Evolutionary conservation across 2,888 invertebrate species (phyloP).

Genomic region (Pollenia angustigena): DNA sequence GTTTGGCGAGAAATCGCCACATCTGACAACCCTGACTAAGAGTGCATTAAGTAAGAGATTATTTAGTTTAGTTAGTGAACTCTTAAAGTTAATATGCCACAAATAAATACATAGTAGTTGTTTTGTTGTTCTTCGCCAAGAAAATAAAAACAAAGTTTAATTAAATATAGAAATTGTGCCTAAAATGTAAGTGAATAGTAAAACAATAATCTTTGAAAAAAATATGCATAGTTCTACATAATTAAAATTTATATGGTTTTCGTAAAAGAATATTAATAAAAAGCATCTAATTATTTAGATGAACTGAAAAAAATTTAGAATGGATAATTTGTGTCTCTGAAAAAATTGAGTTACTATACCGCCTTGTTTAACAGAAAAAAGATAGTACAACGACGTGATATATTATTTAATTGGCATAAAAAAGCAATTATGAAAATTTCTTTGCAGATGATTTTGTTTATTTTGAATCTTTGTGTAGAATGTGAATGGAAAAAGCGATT

Average conservation of each 20-base stretch:
- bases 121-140: neutral
- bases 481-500: neutral
- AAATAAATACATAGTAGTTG: neutral
- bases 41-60: conserved; percentile 2
- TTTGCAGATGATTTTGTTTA: neutral
- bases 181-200: neutral
- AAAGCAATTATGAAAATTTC: neutral
- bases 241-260: too few relatives aligned
- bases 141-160: conserved; percentile 4
- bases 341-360: too few relatives aligned
- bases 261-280: too few relatives aligned
- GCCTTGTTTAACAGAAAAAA: too few relatives aligned
- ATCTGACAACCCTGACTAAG: too few relatives aligned
- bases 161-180: neutral
- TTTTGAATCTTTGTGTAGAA: neutral
- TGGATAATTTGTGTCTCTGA: too few relatives aligned
- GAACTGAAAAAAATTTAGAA: too few relatives aligned
- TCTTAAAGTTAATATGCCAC: neutral
- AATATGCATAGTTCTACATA: too few relatives aligned
- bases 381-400: neutral
- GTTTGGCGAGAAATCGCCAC: too few relatives aligned
- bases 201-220: too few relatives aligned
- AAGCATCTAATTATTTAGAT: too few relatives aligned
- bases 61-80: conserved; percentile 22
- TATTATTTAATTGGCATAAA: neutral